Conservation (phyloP, 2,113 vertebrate species). For the Thamnophis sirtalis region DNA sequence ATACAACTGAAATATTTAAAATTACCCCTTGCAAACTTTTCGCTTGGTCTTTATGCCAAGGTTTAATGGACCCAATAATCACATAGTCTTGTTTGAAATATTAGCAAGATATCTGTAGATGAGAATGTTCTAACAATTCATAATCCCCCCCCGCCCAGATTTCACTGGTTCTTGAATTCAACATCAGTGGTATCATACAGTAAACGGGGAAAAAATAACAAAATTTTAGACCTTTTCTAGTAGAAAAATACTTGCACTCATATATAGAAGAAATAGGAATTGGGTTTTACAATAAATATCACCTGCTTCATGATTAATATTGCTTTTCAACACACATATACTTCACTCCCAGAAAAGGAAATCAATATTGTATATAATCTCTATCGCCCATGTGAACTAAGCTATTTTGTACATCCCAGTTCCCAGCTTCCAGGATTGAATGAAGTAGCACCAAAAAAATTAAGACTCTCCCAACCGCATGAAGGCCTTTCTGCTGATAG, state of each 20-base stretch:
- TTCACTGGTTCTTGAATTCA: neutral
- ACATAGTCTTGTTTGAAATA: neutral
- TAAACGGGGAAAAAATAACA: neutral
- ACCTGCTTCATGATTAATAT: neutral
- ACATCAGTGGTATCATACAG: neutral
- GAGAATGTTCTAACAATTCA: neutral
- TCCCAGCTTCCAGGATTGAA: neutral
- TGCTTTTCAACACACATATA: neutral
- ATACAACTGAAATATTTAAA: neutral
- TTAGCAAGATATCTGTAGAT: neutral
- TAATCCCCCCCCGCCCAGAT: neutral
- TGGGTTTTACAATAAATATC: neutral
- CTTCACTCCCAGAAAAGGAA: neutral
- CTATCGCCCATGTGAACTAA: neutral
- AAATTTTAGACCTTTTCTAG: neutral
- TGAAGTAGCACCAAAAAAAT: neutral
- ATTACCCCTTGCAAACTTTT: neutral
- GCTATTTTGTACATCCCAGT: neutral
- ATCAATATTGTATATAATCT: neutral
- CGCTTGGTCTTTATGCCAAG: neutral
- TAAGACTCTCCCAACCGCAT: neutral
- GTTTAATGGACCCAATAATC: neutral
- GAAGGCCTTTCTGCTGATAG: neutral
- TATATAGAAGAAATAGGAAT: neutral
- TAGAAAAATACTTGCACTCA: neutral